Base-by-base conservation (phyloP, 2,797 vertebrate species). In the Crocidura indochinensis region DNA sequence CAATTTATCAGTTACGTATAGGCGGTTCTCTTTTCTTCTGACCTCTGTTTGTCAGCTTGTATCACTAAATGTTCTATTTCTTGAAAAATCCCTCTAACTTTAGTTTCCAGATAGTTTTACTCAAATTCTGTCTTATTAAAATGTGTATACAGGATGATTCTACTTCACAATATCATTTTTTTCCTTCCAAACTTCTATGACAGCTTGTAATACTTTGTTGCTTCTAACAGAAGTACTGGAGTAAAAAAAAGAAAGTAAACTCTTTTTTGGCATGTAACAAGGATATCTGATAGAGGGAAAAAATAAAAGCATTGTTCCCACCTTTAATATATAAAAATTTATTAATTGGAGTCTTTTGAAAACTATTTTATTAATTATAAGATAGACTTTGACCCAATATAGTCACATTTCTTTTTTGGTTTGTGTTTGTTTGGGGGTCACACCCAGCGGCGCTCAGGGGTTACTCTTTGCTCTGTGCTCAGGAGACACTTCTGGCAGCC, bases 121-220 rank as follows among this genome's bases (percentile, higher is more conserved):
- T 69, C 15, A 60, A 84, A 64, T 82, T 69, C 82, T 20, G 56
- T 65, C 31, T 77, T 8, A 56, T 27, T 67, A 62, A 6, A 60
- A 81, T 69, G 5, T 38, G 5, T 74, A 1, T 22, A 27, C 73
- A 82, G 38, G 15, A 76, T 83, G 26, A 64, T 47, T 87, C 38
- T 2, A 76, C 60, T 10, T 90, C 62, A 47, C 38, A 80, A 29
- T 49, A 22, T 87, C 24, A 14, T 47, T 6, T 4, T 92, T 88
- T 77, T 69, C 60, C 89, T 87, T n/a, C 47, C 26, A 84, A 89
- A 10, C 71, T 67, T 73, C 62, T 31, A 60, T 38, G 27, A 51
- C 64, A 77, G 87, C 7, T 67, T 87, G 49, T 2, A 73, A 88
- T 67, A 74, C 26, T 87, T 91, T 82, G 17, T 60, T 60, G 19